Conservation (phyloP, 1,140 invertebrate species). For the Limonius californicus region DNA sequence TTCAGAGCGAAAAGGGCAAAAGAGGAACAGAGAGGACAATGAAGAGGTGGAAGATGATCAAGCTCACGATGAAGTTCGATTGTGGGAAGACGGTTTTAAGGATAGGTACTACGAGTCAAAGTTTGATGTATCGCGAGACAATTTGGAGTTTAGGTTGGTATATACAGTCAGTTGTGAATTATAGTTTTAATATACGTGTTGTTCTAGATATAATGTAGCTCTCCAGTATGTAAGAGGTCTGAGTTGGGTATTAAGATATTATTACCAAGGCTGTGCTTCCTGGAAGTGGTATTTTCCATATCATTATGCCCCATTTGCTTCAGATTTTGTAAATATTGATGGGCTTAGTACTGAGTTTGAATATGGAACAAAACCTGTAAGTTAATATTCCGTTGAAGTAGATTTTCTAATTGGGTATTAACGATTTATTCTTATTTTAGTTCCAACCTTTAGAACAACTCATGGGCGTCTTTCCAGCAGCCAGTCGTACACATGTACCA, state of each 20-base stretch:
- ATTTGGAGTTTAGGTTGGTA: constrained; percentile 75
- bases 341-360: constrained; percentile 85
- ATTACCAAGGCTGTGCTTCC: constrained; percentile 98
- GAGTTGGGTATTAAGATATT: constrained; percentile 97
- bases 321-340: constrained; percentile 93
- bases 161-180: no score
- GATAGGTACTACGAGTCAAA: constrained; percentile 97
- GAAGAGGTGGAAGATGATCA: constrained; percentile 71
- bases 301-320: constrained; percentile 99
- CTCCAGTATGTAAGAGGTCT: constrained; percentile 92
- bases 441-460: constrained; percentile 97
- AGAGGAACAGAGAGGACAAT: constrained; percentile 49
- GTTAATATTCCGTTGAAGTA: no score
- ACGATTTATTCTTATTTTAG: constrained; percentile 56
- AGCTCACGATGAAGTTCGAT: constrained; percentile 86
- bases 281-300: constrained; percentile 99
- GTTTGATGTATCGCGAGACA: constrained; percentile 81
- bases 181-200: constrained; percentile 3
- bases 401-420: not conserved
- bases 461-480: constrained; percentile 99
- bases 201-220: constrained; percentile 75
- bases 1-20: constrained; percentile 38
- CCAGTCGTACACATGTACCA: constrained; percentile 91
- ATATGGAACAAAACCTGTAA: constrained; percentile 80
- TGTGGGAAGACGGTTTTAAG: constrained; percentile 98